A percentile compares a stretch with the other conserved stretches of the same genome.
phyloP scores from a whole-genome alignment of 2,113 vertebrate genomes.

The Thryonomys swinderianus region DNA sequence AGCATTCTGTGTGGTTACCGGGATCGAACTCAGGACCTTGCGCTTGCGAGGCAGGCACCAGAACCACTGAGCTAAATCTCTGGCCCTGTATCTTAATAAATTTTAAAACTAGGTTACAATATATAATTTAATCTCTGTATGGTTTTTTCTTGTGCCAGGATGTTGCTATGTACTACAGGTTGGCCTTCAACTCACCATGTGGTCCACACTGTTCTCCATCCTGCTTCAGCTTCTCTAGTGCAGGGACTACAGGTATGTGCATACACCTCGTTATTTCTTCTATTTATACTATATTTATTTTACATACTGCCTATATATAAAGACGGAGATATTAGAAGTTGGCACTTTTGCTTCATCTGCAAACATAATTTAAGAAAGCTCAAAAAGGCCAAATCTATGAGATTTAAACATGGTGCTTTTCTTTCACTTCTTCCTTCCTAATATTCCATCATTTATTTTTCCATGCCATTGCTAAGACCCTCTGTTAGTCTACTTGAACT shows the following conservation, averaged over 20 bases:
- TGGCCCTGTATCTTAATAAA: slow-evolving; percentile 57
- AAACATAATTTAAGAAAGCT: slow-evolving; percentile 30
- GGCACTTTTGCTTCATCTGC: neutral
- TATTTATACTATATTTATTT: neutral
- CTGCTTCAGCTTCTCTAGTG: neutral
- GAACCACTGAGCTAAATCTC: too few species aligned
- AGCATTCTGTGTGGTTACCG: too few species aligned
- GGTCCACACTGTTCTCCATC: neutral
- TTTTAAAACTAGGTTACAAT: neutral
- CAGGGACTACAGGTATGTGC: neutral
- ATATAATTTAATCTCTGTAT: neutral
- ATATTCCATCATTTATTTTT: neutral
- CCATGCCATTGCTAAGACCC: neutral
- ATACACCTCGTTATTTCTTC: neutral
- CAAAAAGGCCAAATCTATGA: neutral
- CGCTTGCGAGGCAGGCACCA: too few species aligned
- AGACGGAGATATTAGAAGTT: neutral
- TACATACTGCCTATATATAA: neutral
- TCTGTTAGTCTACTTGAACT: neutral
- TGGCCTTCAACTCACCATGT: neutral
- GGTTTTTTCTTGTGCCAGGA: neutral
- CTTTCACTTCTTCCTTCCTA: neutral
- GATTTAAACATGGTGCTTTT: neutral
- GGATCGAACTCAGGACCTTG: too few species aligned
- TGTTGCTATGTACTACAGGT: neutral